Evolutionary conservation across 2,888 invertebrate genomes (phyloP).

Genomic region (Napeogenes inachia): DNA sequence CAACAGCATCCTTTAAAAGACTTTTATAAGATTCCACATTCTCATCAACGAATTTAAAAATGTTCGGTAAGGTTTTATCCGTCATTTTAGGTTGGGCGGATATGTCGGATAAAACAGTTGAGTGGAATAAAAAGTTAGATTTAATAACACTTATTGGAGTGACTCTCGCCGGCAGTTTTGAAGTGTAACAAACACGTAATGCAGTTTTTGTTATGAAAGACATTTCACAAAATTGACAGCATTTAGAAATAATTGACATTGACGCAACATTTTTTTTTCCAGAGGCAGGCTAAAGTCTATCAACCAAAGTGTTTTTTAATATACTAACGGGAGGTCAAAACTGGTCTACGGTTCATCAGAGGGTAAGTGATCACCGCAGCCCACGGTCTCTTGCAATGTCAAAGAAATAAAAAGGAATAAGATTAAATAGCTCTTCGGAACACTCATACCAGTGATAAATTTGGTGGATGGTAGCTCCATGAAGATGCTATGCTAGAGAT

Average conservation of each 20-base stretch:
- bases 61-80: conserved; percentile 55
- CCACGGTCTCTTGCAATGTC: too few species aligned
- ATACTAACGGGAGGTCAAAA: too few species aligned
- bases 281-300: not conserved
- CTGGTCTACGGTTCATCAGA: too few species aligned
- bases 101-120: conserved; percentile 43
- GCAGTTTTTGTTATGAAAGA: conserved; percentile 39
- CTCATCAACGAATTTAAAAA: conserved; percentile 86
- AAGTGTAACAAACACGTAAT: conserved; percentile 42
- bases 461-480: too few species aligned
- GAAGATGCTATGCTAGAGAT: too few species aligned
- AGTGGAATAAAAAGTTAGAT: conserved; percentile 33
- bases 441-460: too few species aligned
- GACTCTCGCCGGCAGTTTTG: conserved; percentile 43
- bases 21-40: conserved; percentile 87
- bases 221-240: conserved; percentile 23
- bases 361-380: too few species aligned
- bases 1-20: conserved; percentile 89
- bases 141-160: conserved; percentile 34
- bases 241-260: not conserved
- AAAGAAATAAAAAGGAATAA: too few species aligned
- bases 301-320: too few species aligned
- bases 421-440: too few species aligned
- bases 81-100: conserved; percentile 55
- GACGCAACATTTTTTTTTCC: not conserved